Evolutionary conservation across 2,888 invertebrate species (phyloP).

Genomic region (Polia nebulosa): DNA sequence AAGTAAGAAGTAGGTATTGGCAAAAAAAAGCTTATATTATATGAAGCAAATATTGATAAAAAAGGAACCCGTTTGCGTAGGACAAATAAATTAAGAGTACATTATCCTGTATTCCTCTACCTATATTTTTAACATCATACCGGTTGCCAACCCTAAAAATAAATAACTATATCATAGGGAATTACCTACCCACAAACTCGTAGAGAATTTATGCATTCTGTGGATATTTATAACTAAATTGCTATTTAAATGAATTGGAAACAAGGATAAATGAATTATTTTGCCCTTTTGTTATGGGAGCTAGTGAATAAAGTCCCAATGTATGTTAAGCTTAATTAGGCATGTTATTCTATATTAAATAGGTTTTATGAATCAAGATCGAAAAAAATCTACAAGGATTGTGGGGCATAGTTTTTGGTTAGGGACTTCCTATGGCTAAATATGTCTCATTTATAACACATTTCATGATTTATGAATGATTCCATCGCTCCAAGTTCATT

Average conservation of each 20-base stretch:
- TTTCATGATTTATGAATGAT: too few relatives aligned
- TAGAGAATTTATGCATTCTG: neutral
- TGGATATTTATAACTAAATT: constrained; percentile 24
- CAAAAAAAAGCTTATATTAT: neutral
- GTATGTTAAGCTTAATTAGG: neutral
- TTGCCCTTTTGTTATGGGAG: neutral
- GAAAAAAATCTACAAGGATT: too few relatives aligned
- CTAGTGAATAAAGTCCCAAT: constrained; percentile 4
- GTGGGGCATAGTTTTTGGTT: too few relatives aligned
- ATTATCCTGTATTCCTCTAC: neutral
- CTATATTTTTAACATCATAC: neutral
- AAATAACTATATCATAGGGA: constrained; percentile 24
- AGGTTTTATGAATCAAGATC: too few relatives aligned
- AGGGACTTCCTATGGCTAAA: too few relatives aligned
- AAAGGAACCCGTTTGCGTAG: neutral
- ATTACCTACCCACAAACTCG: neutral
- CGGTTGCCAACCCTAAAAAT: constrained; percentile 17
- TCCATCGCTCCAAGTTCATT: too few relatives aligned
- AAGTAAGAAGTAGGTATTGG: neutral
- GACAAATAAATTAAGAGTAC: neutral
- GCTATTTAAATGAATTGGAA: constrained; percentile 19
- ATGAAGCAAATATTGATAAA: neutral
- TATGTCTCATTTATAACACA: too few relatives aligned
- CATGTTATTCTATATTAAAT: too few relatives aligned
- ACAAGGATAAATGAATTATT: constrained; percentile 40